Conservation (phyloP, 30 jellyfish, hydroid and myxozoan genomes). For the Clytia hemisphaerica region DNA sequence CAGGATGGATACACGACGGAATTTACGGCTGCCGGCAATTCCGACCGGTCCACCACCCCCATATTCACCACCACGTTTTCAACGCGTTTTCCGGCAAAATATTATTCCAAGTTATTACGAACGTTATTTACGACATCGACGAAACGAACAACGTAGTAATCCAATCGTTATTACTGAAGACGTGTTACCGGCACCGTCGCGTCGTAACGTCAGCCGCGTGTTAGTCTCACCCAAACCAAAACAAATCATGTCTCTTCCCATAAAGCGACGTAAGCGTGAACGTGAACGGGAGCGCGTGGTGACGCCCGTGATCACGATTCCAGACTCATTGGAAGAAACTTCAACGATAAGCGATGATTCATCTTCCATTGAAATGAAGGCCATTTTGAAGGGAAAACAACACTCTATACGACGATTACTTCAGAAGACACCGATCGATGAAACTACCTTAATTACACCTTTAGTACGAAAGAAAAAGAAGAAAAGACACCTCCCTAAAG, state of each 20-base stretch:
- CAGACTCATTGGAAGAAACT: not conserved
- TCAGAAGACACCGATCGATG: not conserved
- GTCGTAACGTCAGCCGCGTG: not conserved
- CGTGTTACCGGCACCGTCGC: not conserved
- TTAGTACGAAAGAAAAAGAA: not conserved
- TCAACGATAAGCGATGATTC: constrained; percentile 5
- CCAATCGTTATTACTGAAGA: constrained; percentile 2
- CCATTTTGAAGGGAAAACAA: constrained; percentile 5
- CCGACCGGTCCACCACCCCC: constrained; percentile 52
- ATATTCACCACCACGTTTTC: constrained; percentile 33
- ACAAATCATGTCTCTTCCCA: constrained; percentile 4
- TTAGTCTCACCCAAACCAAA: not conserved
- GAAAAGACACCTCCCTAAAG: constrained; percentile 1
- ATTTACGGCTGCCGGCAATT: constrained; percentile 39
- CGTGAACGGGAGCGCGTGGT: not conserved
- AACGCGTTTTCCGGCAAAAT: constrained; percentile 9
- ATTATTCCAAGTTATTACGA: constrained; percentile 23
- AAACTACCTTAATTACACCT: not conserved
- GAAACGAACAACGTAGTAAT: not conserved
- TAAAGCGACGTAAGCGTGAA: not conserved
- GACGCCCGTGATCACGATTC: not conserved
- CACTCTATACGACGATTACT: constrained; percentile 1
- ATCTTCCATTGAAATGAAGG: constrained; percentile 5
- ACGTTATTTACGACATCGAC: constrained; percentile 5
- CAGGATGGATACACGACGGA: not conserved